phyloP scores from a whole-genome alignment of 2,797 vertebrate species.

The Chelmon rostratus region DNA sequence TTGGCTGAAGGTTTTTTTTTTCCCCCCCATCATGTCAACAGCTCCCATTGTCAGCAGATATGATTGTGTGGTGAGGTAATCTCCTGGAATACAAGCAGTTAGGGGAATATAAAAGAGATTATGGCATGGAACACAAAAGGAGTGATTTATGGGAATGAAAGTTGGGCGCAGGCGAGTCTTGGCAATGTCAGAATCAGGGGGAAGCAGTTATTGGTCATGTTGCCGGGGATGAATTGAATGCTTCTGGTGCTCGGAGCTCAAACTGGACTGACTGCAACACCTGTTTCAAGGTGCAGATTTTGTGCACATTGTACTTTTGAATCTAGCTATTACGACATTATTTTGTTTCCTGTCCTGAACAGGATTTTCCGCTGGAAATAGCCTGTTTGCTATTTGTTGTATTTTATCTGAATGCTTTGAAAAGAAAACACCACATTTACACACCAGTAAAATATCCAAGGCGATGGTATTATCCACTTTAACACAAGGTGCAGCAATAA shows the following conservation, averaged over 20 bases:
- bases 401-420: slow-evolving; percentile 1
- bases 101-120: slow-evolving; percentile 74
- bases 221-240: slow-evolving; percentile 21
- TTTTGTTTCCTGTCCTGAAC: not conserved
- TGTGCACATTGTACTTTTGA: not conserved
- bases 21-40: slow-evolving; percentile 65
- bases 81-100: slow-evolving; percentile 67
- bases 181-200: slow-evolving; percentile 46
- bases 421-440: slow-evolving; percentile 6
- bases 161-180: slow-evolving; percentile 55
- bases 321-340: not conserved
- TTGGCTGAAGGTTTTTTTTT: slow-evolving; percentile 50
- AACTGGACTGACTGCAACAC: not conserved
- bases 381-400: not conserved
- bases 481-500: slow-evolving; percentile 16
- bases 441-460: slow-evolving; percentile 13
- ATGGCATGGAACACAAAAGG: slow-evolving; percentile 69
- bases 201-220: slow-evolving; percentile 30
- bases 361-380: too few species aligned
- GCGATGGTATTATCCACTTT: slow-evolving; percentile 28
- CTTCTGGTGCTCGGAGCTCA: slow-evolving; percentile 24
- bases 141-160: slow-evolving; percentile 79
- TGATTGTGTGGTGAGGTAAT: slow-evolving; percentile 76
- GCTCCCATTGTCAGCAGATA: slow-evolving; percentile 78
- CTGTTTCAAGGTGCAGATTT: not conserved